These are phyloP conservation scores for Phthorimaea operculella DNA, from an alignment of 1,140 invertebrate genomes.

Conservation along the genomic window DNA sequence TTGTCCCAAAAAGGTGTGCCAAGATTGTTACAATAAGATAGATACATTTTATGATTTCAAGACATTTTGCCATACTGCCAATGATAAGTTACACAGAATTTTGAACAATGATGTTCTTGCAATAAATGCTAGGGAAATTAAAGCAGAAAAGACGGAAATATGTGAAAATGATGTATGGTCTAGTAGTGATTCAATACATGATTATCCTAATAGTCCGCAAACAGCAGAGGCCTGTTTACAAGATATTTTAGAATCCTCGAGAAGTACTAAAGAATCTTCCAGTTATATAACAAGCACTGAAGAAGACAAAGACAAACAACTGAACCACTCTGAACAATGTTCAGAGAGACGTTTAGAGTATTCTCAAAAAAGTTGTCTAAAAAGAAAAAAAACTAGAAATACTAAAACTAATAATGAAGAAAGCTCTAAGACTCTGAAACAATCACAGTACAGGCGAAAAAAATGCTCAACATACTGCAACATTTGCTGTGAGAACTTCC, in stretches of 20 bases:
- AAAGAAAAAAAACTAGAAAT: conserved; percentile 6
- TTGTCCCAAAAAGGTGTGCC: conserved; percentile 33
- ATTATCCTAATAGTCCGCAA: no score
- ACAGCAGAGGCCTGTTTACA: no score
- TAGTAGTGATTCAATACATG: no score
- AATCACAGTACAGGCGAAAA: conserved; percentile 21
- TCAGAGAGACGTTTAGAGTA: no score
- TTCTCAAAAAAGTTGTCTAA: conserved; percentile 1
- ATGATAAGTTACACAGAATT: conserved; percentile 11
- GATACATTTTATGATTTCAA: conserved; percentile 42
- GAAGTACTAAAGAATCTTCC: no score
- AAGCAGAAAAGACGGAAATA: conserved; percentile 13
- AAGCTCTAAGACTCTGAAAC: conserved; percentile 24
- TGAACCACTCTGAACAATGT: no score
- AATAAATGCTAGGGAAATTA: no score
- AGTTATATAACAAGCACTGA: no score
- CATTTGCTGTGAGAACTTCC: conserved; percentile 39
- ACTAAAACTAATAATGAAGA: neutral
- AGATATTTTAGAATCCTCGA: no score
- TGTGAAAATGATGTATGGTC: neutral
- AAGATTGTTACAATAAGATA: conserved; percentile 29
- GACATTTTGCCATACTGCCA: conserved; percentile 32
- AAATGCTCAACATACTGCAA: conserved; percentile 43
- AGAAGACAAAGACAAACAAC: no score
- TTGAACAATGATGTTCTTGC: no score